A percentile compares a stretch with the other conserved stretches of the same genome.
These are phyloP conservation scores for Torymus tubicola DNA, from an alignment of 2,888 invertebrate species.

Conservation along the genomic window DNA sequence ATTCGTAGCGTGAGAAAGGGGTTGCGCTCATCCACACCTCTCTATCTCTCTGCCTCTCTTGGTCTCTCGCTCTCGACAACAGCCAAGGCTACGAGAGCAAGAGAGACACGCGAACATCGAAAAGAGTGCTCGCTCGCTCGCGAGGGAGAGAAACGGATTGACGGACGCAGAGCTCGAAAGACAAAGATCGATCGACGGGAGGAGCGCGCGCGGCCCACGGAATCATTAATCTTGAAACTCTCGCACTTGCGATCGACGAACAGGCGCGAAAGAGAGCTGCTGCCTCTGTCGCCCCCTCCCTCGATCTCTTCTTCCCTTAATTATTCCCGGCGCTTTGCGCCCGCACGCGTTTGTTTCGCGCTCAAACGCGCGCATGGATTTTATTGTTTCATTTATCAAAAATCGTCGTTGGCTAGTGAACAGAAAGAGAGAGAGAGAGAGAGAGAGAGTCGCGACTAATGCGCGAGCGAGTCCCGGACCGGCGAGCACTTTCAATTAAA, in stretches of 20 bases:
- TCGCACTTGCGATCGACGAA: conserved; percentile 47
- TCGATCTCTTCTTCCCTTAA: conserved; percentile 46
- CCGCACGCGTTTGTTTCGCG: conserved; percentile 15
- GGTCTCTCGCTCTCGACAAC: too few species aligned
- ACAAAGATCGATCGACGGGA: conserved; percentile 60
- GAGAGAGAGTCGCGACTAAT: background rate
- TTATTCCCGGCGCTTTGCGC: conserved; percentile 46
- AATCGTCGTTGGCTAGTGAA: conserved; percentile 19
- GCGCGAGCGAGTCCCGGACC: background rate
- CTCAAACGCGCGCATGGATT: conserved; percentile 27
- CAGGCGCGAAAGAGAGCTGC: conserved; percentile 32
- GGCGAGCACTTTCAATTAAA: conserved; percentile 44
- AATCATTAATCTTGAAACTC: conserved; percentile 59
- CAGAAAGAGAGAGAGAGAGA: too few species aligned
- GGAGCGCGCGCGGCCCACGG: conserved; percentile 49
- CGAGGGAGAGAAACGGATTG: conserved; percentile 56
- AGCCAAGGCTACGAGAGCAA: too few species aligned
- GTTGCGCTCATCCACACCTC: conserved; percentile 50
- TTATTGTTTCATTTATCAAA: conserved; percentile 59
- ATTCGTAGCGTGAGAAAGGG: conserved; percentile 66
- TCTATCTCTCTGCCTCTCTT: conserved; percentile 20
- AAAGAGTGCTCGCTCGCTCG: conserved; percentile 27
- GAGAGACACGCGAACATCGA: too few species aligned
- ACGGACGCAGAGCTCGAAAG: conserved; percentile 47
- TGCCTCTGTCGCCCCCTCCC: background rate